These are phyloP conservation scores for Physella acuta DNA, from an alignment of 1,140 invertebrate genomes.

Conservation along the genomic window DNA sequence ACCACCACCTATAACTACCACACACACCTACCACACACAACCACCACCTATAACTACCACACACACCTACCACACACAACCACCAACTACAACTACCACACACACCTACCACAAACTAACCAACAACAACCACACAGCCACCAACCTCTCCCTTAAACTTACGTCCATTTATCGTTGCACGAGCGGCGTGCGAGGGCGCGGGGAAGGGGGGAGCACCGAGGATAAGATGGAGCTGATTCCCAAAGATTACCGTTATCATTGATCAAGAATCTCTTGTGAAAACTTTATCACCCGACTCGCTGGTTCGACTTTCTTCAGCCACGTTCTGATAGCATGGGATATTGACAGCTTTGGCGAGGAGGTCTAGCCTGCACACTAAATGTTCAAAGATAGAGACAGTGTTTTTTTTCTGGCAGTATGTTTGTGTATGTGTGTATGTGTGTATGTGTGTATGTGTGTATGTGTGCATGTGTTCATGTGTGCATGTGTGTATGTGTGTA, in stretches of 20 bases:
- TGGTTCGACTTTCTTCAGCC: not conserved
- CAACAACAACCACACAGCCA: not conserved
- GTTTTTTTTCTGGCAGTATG: constrained; percentile 5
- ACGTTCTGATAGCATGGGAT: too few relatives aligned
- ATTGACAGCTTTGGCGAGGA: too few relatives aligned
- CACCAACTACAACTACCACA: not conserved
- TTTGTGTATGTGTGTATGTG: constrained; percentile 23
- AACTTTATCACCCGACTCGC: constrained; percentile 9
- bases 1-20: too few relatives aligned
- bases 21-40: too few relatives aligned
- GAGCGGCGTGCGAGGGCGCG: not conserved
- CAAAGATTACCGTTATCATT: not conserved
- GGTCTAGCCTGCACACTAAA: too few relatives aligned
- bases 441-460: constrained; percentile 21
- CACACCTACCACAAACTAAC: not conserved
- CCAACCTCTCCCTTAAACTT: not conserved
- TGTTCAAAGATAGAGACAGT: too few relatives aligned
- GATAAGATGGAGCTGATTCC: not conserved
- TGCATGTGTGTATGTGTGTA: constrained; percentile 12
- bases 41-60: too few relatives aligned
- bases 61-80: too few relatives aligned
- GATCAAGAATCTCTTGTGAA: not conserved
- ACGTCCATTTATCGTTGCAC: not conserved
- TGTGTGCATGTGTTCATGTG: constrained; percentile 17
- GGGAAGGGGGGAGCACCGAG: not conserved